phyloP scores from a whole-genome alignment of 2,888 invertebrate genomes.

The Dicyrtoma fusca region DNA sequence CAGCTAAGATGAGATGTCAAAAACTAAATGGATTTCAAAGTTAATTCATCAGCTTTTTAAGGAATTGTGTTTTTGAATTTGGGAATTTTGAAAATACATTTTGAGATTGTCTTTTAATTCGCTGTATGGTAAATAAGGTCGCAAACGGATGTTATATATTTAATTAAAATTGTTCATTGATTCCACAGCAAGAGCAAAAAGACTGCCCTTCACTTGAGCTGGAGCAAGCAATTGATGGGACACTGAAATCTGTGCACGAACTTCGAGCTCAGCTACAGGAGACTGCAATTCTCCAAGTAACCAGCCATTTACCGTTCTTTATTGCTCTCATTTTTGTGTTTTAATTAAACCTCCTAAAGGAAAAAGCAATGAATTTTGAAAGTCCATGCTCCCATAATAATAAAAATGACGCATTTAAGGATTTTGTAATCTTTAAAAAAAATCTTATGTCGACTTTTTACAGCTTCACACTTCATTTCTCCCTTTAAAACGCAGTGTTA shows the following conservation, averaged over 20 bases:
- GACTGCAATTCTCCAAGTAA: conserved; percentile 55
- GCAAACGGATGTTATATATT: too few relatives aligned
- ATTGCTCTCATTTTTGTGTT: not conserved
- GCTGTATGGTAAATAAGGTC: not conserved
- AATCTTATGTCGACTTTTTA: too few relatives aligned
- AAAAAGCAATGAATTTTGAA: conserved; percentile 1
- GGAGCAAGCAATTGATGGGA: conserved; percentile 55
- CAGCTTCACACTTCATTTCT: too few relatives aligned
- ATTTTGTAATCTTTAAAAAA: too few relatives aligned
- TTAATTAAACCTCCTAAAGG: too few relatives aligned
- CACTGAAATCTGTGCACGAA: conserved; percentile 56
- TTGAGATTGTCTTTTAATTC: not conserved
- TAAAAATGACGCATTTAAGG: too few relatives aligned
- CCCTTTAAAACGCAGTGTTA: too few relatives aligned
- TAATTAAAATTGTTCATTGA: not conserved
- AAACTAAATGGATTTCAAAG: not conserved
- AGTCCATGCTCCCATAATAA: conserved; percentile 11
- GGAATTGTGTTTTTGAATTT: not conserved
- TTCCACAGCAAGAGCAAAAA: conserved; percentile 54
- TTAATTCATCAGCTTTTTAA: not conserved
- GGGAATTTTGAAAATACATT: not conserved
- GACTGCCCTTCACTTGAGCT: conserved; percentile 54
- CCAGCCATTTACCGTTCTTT: conserved; percentile 2
- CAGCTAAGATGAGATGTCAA: not conserved
- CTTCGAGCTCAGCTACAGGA: conserved; percentile 56